Conservation (phyloP, 2,797 vertebrate genomes). For the Catamblyrhynchus diadema region DNA sequence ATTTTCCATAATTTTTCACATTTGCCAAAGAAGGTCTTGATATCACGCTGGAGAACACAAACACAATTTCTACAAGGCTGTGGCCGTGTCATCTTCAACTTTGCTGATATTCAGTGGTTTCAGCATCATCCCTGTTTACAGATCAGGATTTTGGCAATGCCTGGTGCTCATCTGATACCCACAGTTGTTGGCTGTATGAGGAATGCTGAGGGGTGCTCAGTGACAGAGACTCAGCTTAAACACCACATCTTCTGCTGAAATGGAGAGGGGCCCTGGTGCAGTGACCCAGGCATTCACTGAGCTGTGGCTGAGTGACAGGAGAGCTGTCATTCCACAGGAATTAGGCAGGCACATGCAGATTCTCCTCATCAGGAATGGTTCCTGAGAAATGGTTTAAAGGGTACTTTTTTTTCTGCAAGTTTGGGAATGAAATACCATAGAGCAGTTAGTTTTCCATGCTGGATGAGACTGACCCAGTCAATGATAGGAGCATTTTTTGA, state of each 20-base stretch:
- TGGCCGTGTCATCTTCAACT: neutral
- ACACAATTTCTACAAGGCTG: neutral
- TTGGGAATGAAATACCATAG: neutral
- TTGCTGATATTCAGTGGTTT: neutral
- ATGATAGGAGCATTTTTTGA: neutral
- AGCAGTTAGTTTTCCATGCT: neutral
- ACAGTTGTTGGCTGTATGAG: fast-evolving
- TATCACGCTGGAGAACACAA: neutral
- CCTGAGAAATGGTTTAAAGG: neutral
- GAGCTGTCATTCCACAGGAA: neutral
- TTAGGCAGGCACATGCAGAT: neutral
- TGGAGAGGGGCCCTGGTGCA: neutral
- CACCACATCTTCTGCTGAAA: neutral
- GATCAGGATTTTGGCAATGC: neutral
- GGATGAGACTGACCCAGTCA: neutral
- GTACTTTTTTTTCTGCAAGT: neutral
- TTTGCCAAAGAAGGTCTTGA: neutral
- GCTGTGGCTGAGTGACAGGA: neutral
- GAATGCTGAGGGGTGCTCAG: neutral
- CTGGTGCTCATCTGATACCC: neutral
- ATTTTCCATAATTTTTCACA: neutral
- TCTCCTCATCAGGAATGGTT: neutral
- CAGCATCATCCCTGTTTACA: fast-evolving
- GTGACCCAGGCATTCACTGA: neutral
- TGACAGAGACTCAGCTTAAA: neutral